Base-by-base conservation (phyloP, 1,140 invertebrate genomes). In the Rhynchophorus ferrugineus region DNA sequence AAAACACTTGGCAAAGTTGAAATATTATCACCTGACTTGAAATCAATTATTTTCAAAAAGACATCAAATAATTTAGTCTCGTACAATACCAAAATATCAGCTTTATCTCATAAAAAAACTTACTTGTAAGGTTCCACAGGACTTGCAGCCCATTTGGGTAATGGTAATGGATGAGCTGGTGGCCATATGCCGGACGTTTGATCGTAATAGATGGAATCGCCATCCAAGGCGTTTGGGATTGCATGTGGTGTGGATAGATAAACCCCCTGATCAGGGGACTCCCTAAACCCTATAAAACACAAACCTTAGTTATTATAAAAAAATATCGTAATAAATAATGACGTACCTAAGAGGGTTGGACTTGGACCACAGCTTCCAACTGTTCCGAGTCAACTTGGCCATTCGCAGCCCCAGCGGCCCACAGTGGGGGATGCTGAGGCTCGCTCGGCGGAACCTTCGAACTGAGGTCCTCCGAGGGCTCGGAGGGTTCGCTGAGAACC, bases 311-410 rank as follows among this genome's bases (percentile, higher is more conserved):
- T 3, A 2, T 1, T 11, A 14, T 24, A 7, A 34, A 48, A 48
- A 33, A 48, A n/a, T 48, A 22, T 6, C 5, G 21, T n/a, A n/a
- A n/a, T n/a, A n/a, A n/a, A n/a, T n/a, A n/a, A n/a, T 19, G 13
- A 60, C 57, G 69, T 64, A 47, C 48, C 39, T 67, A 67, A 58
- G 63, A 69, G 65, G 62, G 63, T 58, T 57, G 60, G 68, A 71
- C 72, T 69, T 69, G 73, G 70, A 68, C 72, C 76, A 69, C 75
- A 71, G 66, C 67, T 69, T 63, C 68, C 73, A 73, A 71, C 73
- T 75, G 76, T 69, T 72, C 71, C 83, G 87, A 91, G 87, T 90
- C 87, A 91, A 89, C 88, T 91, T 74, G 87, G 87, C 87, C 87
- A 91, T 72, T 91, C 87, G 70, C 79, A 81, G 70, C 86, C 87